A percentile compares a stretch with the other conserved stretches of the same genome.
Conservation (phyloP, 2,888 invertebrate genomes). For the Lithosia quadra region DNA sequence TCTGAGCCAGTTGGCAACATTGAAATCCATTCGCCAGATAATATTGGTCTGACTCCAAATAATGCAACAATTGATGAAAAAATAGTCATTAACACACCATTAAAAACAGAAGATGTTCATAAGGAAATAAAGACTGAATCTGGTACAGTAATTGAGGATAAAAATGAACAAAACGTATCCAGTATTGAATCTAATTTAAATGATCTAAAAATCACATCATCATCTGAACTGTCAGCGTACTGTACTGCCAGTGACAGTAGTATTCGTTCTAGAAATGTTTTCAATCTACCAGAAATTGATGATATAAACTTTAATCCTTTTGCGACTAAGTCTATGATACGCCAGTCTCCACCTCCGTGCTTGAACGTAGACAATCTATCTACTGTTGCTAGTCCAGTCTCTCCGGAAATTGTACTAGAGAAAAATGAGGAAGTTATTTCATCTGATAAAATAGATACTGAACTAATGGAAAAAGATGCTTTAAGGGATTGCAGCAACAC, state of each 20-base stretch:
- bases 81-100: constrained; percentile 10
- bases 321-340: constrained; percentile 69
- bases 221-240: constrained; percentile 68
- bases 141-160: constrained; percentile 22
- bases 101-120: constrained; percentile 17
- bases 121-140: constrained; percentile 26
- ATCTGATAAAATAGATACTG: constrained; percentile 52
- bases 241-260: constrained; percentile 61
- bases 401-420: constrained; percentile 29
- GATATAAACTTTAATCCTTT: constrained; percentile 74
- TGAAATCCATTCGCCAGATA: constrained; percentile 16
- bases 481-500: constrained; percentile 54
- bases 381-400: constrained; percentile 47
- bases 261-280: constrained; percentile 66
- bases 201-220: constrained; percentile 58
- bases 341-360: constrained; percentile 58
- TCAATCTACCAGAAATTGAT: constrained; percentile 78
- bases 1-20: constrained; percentile 17
- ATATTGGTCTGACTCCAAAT: constrained; percentile 24
- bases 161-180: constrained; percentile 21
- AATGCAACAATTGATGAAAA: constrained; percentile 28
- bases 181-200: constrained; percentile 26
- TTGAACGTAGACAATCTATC: constrained; percentile 50
- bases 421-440: constrained; percentile 22
- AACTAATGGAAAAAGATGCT: constrained; percentile 57